These are phyloP conservation scores for Melitaea cinxia DNA, from an alignment of 1,140 invertebrate genomes.

Conservation along the genomic window DNA sequence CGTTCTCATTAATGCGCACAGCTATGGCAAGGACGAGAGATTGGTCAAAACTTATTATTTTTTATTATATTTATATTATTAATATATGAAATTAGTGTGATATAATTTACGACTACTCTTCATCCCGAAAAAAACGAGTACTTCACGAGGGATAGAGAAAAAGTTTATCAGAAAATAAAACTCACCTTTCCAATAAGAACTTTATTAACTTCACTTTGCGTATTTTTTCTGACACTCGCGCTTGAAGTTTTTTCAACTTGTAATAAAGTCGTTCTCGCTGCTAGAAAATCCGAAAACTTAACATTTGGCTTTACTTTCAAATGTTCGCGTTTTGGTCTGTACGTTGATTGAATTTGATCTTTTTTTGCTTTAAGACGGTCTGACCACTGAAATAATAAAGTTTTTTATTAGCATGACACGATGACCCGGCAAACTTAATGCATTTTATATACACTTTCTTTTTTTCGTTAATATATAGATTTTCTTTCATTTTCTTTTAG, in stretches of 20 bases:
- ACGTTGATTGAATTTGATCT: conserved; percentile 87
- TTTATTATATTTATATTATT: no score
- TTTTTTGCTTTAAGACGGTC: conserved; percentile 89
- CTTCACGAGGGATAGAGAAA: neutral
- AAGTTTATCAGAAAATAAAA: conserved; percentile 1
- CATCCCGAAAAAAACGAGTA: no score
- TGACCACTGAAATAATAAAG: conserved; percentile 87
- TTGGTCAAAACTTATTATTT: no score
- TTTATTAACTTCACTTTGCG: conserved; percentile 89
- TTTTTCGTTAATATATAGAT: no score
- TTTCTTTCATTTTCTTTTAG: no score
- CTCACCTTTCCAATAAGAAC: conserved; percentile 91
- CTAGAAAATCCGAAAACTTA: conserved; percentile 88
- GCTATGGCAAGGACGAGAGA: no score
- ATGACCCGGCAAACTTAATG: no score
- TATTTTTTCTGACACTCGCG: conserved; percentile 62
- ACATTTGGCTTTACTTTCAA: conserved; percentile 85
- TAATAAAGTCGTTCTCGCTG: conserved; percentile 91
- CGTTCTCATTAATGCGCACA: no score
- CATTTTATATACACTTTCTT: no score
- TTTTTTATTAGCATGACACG: no score
- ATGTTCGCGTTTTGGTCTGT: conserved; percentile 85
- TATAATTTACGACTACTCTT: no score
- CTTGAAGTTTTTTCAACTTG: conserved; percentile 94
- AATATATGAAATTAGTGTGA: no score